Conservation (phyloP, 2,797 vertebrate species). For the Erethizon dorsatum region DNA sequence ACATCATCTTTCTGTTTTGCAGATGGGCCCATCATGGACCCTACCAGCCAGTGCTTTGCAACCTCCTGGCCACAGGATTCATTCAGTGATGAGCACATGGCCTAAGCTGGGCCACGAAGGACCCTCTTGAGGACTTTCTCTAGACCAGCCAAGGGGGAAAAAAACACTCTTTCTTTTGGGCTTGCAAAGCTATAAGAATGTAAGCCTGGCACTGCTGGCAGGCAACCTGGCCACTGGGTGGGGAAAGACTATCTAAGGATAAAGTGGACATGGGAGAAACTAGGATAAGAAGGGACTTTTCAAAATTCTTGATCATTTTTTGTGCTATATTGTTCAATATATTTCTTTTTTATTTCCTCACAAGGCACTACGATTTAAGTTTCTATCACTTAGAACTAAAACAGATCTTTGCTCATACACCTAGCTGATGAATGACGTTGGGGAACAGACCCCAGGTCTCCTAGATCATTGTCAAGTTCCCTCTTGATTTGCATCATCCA, state of each 20-base stretch:
- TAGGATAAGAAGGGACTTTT: background rate
- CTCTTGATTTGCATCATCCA: background rate
- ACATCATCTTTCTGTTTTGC: background rate
- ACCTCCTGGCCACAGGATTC: background rate
- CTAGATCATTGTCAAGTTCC: background rate
- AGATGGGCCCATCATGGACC: background rate
- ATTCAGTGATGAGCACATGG: background rate
- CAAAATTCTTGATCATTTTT: conserved; percentile 20
- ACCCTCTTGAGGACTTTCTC: background rate
- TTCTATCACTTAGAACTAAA: conserved; percentile 53
- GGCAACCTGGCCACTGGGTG: background rate
- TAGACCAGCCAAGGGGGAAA: background rate
- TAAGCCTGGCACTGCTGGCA: background rate
- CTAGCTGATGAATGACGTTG: background rate
- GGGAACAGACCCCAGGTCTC: conserved; percentile 5
- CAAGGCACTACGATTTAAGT: background rate
- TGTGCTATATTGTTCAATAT: background rate
- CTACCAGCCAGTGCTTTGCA: background rate
- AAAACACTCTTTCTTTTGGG: background rate
- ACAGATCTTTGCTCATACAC: background rate
- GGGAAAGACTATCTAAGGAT: background rate
- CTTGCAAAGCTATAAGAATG: conserved; percentile 19
- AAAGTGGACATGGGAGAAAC: background rate
- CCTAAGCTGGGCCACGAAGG: background rate
- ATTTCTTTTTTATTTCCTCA: background rate